Evolutionary conservation across 2,888 invertebrate genomes (phyloP).

Genomic region (Clitarchus hookeri): DNA sequence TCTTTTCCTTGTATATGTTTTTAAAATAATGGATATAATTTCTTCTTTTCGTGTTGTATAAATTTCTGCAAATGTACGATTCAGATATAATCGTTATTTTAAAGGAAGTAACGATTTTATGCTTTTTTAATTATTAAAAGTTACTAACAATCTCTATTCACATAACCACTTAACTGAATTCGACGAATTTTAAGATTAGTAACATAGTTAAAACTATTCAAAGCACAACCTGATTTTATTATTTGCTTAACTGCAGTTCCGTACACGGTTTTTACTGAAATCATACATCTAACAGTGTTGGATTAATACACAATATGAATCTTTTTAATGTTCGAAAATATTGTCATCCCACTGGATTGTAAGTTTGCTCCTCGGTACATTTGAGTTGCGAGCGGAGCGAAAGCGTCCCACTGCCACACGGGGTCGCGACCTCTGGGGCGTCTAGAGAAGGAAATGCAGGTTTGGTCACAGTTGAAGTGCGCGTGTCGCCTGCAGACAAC

Average conservation of each 20-base stretch:
- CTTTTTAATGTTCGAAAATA: neutral
- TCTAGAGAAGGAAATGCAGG: neutral
- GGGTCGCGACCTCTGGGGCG: neutral
- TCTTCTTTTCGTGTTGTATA: too few species aligned
- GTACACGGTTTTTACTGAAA: neutral
- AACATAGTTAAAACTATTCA: constrained; percentile 4
- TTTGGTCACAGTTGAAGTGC: neutral
- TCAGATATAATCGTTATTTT: neutral
- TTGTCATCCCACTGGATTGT: neutral
- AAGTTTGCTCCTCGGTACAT: neutral
- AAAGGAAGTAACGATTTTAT: neutral
- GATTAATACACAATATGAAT: constrained; percentile 1
- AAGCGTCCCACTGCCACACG: neutral
- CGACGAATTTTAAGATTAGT: neutral
- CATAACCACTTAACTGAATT: neutral
- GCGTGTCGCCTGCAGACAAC: neutral
- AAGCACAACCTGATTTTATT: constrained; percentile 6
- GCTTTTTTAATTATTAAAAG: neutral
- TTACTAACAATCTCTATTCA: neutral
- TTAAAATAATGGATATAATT: too few species aligned
- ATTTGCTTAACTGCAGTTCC: neutral
- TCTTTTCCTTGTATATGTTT: too few species aligned
- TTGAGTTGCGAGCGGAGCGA: neutral
- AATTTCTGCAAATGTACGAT: too few species aligned
- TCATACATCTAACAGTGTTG: neutral